Conservation (phyloP, 2,113 vertebrate genomes). For the Phalacrocorax pelagicus region DNA sequence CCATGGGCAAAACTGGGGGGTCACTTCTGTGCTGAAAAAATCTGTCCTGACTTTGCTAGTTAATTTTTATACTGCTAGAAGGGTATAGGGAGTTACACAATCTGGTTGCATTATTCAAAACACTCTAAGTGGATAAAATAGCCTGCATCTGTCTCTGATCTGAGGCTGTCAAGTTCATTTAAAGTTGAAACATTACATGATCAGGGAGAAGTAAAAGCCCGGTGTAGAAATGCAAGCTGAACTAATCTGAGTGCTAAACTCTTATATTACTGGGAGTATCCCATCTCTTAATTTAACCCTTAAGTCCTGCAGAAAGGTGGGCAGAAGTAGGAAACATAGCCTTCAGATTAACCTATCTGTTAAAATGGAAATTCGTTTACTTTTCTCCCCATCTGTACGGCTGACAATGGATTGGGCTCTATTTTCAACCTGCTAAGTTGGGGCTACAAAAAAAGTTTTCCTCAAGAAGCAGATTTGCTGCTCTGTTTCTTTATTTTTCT, state of each 20-base stretch:
- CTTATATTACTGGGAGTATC: background rate
- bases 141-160: background rate
- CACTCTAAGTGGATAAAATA: background rate
- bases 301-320: background rate
- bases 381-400: accelerated
- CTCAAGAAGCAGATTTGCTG: background rate
- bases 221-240: background rate
- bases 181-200: background rate
- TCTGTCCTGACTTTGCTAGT: background rate
- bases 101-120: background rate
- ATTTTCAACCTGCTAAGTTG: background rate
- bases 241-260: background rate
- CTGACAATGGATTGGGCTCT: background rate
- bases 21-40: background rate
- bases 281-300: background rate
- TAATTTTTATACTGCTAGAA: background rate
- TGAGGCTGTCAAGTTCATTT: background rate
- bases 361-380: background rate
- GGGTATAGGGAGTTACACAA: background rate
- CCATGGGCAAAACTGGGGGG: background rate
- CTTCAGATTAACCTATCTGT: background rate
- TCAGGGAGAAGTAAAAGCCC: background rate
- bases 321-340: background rate
- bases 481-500: background rate
- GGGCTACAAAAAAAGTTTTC: background rate